phyloP scores from a whole-genome alignment of 2,113 vertebrate species.

The Pristiophorus japonicus region DNA sequence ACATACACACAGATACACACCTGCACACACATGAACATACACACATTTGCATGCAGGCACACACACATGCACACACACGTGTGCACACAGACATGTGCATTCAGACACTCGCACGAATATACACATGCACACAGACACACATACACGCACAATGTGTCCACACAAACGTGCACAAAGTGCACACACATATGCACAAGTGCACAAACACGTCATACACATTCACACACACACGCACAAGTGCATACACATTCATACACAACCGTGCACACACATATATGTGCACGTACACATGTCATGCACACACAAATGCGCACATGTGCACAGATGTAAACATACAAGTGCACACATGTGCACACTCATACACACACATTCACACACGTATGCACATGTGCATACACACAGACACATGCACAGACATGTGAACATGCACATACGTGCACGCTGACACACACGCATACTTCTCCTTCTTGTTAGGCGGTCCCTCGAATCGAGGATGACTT shows the following conservation, averaged over 20 bases:
- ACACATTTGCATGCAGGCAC: too few species aligned
- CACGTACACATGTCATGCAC: too few species aligned
- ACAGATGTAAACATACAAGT: too few species aligned
- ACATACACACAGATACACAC: too few species aligned
- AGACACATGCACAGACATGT: too few species aligned
- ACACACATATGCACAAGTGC: not conserved
- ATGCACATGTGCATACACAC: too few species aligned
- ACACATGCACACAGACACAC: not conserved
- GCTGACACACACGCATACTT: too few species aligned
- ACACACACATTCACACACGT: not conserved
- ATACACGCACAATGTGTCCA: not conserved
- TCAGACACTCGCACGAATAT: not conserved
- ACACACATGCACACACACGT: too few species aligned
- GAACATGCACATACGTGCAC: too few species aligned
- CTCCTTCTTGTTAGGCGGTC: too few species aligned
- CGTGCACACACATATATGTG: not conserved
- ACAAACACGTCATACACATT: not conserved
- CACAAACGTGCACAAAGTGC: not conserved
- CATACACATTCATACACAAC: not conserved
- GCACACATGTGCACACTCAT: not conserved
- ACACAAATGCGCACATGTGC: not conserved
- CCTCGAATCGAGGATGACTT: too few species aligned
- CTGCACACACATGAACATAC: too few species aligned
- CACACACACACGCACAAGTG: not conserved
- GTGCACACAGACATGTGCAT: not conserved